Conservation (phyloP, 2,888 invertebrate species). For the Nymphalis c-album region DNA sequence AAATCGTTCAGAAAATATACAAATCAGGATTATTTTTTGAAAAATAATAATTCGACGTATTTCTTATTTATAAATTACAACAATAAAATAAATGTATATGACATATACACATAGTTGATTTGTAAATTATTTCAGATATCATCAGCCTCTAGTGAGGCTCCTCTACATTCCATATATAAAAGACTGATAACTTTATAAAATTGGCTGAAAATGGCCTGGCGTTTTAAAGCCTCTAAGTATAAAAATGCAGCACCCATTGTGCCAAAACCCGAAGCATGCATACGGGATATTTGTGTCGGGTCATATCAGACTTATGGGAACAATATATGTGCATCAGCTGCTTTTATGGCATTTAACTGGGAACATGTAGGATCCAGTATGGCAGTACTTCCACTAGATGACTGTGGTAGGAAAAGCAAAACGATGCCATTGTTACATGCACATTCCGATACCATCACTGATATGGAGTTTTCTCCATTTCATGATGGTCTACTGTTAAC, state of each 20-base stretch:
- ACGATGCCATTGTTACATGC: conserved; percentile 93
- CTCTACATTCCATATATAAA: conserved; percentile 71
- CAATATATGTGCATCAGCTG: conserved; percentile 95
- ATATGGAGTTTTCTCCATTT: conserved; percentile 97
- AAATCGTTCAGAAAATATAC: neutral
- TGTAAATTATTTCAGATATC: conserved; percentile 52
- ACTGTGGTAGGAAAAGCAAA: conserved; percentile 94
- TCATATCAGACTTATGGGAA: conserved; percentile 97
- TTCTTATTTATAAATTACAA: neutral
- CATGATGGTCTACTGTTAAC: conserved; percentile 95
- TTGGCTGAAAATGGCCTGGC: conserved; percentile 89
- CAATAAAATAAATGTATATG: neutral
- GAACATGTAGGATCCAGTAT: conserved; percentile 95
- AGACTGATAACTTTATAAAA: conserved; percentile 71
- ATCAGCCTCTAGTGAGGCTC: conserved; percentile 44
- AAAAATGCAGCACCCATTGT: conserved; percentile 98
- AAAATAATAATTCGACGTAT: neutral
- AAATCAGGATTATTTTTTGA: neutral
- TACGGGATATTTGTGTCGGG: conserved; percentile 94
- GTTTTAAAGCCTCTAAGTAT: conserved; percentile 98
- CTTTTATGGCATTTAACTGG: conserved; percentile 97
- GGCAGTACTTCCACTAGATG: conserved; percentile 92
- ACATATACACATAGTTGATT: neutral
- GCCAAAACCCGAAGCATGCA: conserved; percentile 95
- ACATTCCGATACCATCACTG: conserved; percentile 94